phyloP scores from a whole-genome alignment of 1,140 invertebrate genomes.

The Hypothenemus hampei region DNA sequence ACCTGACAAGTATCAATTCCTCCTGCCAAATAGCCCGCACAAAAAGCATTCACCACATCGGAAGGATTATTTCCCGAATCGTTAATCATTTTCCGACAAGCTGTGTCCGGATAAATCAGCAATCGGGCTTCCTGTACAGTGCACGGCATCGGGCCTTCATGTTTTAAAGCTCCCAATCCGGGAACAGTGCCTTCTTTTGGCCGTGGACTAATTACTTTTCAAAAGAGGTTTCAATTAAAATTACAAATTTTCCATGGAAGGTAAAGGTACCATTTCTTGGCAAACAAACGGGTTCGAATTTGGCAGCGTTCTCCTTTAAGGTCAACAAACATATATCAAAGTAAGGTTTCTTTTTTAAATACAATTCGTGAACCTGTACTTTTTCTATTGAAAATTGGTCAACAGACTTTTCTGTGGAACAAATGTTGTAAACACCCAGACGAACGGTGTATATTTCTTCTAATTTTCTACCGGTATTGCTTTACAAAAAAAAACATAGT shows the following conservation, averaged over 20 bases:
- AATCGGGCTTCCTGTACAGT: constrained; percentile 37
- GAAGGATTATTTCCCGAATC: constrained; percentile 29
- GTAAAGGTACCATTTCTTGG: constrained; percentile 20
- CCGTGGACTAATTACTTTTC: constrained; percentile 13
- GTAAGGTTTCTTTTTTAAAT: constrained; percentile 35
- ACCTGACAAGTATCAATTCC: constrained; percentile 42
- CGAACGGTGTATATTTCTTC: constrained; percentile 34
- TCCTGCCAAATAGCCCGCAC: constrained; percentile 40
- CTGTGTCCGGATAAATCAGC: constrained; percentile 32
- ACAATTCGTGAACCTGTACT: constrained; percentile 38
- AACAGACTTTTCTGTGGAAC: constrained; percentile 32
- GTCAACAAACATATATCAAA: constrained; percentile 38
- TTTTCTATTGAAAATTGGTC: constrained; percentile 31
- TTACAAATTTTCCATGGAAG: not conserved
- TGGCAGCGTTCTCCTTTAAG: constrained; percentile 26
- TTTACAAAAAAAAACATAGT: no score
- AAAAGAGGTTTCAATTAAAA: not conserved
- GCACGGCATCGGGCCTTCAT: constrained; percentile 33
- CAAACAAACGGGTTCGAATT: constrained; percentile 34
- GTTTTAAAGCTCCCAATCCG: constrained; percentile 35
- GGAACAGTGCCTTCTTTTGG: constrained; percentile 33
- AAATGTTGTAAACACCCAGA: constrained; percentile 39
- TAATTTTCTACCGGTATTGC: constrained; percentile 22
- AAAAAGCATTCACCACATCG: constrained; percentile 35
- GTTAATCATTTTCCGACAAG: constrained; percentile 34